These are phyloP conservation scores for Lasioglossum albipes DNA, from an alignment of 1,140 invertebrate genomes.

Conservation along the genomic window DNA sequence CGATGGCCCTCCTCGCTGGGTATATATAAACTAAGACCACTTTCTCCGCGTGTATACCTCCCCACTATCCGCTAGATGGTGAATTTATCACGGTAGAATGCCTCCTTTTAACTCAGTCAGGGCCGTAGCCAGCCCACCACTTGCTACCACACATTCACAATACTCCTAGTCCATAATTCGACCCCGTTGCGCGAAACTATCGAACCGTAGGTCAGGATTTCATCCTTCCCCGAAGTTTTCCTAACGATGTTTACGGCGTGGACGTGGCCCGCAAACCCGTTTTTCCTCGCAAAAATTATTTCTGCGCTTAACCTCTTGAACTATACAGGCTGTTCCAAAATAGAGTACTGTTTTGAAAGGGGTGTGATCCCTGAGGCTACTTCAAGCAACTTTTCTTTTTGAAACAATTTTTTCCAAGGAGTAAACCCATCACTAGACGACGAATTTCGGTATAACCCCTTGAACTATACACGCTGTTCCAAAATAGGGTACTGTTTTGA, in stretches of 20 bases:
- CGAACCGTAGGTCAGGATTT: constrained; percentile 16
- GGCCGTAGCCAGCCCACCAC: constrained; percentile 61
- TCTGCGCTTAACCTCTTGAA: too few species aligned
- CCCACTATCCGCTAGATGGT: constrained; percentile 64
- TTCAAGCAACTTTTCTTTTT: too few species aligned
- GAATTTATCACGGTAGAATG: constrained; percentile 78
- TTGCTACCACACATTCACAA: background rate
- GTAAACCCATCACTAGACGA: too few species aligned
- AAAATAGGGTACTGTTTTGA: too few species aligned
- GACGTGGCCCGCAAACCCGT: too few species aligned
- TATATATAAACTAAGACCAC: constrained; percentile 79
- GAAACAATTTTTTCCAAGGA: too few species aligned
- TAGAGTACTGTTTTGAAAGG: too few species aligned
- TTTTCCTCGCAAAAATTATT: too few species aligned
- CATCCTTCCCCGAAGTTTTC: background rate
- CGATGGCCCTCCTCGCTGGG: constrained; percentile 65
- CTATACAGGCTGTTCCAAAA: too few species aligned
- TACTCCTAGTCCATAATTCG: background rate
- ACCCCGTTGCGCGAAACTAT: constrained; percentile 2
- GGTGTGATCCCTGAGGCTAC: too few species aligned
- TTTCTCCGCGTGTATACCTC: constrained; percentile 73
- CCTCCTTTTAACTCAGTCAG: constrained; percentile 76
- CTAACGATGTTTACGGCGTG: background rate
- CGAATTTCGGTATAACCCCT: too few species aligned
- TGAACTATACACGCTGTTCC: too few species aligned